phyloP scores from a whole-genome alignment of 30 jellyfish, hydroid and myxozoan species.

The Thelohanellus kitauei region DNA sequence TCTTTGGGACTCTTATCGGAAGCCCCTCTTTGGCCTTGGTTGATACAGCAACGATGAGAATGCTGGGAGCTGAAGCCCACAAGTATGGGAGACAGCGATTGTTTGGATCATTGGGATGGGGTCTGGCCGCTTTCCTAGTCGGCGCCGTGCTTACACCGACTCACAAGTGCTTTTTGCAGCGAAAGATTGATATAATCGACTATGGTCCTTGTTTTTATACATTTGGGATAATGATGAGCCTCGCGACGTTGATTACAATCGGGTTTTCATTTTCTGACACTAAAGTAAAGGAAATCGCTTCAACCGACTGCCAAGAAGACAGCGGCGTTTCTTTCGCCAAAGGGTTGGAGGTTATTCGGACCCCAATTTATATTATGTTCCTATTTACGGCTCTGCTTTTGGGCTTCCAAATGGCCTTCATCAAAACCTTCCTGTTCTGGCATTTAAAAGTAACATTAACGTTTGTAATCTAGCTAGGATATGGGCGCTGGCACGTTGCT shows the following conservation, averaged over 20 bases:
- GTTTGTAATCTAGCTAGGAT: constrained; percentile 3
- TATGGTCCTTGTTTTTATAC: constrained; percentile 70
- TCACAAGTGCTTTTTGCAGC: constrained; percentile 42
- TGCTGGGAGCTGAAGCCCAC: constrained; percentile 82
- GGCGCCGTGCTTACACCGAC: constrained; percentile 88
- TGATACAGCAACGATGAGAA: constrained; percentile 68
- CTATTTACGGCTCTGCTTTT: constrained; percentile 55
- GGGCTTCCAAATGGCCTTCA: constrained; percentile 77
- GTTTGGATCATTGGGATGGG: constrained; percentile 97
- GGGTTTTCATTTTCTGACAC: constrained; percentile 20
- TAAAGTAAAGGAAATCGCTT: constrained; percentile 3
- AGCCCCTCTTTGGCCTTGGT: constrained; percentile 83
- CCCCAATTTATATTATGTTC: constrained; percentile 67
- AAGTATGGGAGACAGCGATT: constrained; percentile 82
- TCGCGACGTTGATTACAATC: constrained; percentile 43
- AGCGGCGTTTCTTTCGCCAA: constrained; percentile 22
- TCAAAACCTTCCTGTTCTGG: constrained; percentile 73
- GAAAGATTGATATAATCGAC: constrained; percentile 61
- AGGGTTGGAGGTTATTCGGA: constrained; percentile 40
- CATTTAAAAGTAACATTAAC: constrained; percentile 22
- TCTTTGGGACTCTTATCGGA: constrained; percentile 64
- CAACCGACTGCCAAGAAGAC: neutral
- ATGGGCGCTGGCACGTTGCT: constrained; percentile 73
- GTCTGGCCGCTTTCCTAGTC: constrained; percentile 86
- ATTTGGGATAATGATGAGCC: constrained; percentile 50